Evolutionary conservation across 2,113 vertebrate species (phyloP).

Genomic region (Festucalex cinctus): DNA sequence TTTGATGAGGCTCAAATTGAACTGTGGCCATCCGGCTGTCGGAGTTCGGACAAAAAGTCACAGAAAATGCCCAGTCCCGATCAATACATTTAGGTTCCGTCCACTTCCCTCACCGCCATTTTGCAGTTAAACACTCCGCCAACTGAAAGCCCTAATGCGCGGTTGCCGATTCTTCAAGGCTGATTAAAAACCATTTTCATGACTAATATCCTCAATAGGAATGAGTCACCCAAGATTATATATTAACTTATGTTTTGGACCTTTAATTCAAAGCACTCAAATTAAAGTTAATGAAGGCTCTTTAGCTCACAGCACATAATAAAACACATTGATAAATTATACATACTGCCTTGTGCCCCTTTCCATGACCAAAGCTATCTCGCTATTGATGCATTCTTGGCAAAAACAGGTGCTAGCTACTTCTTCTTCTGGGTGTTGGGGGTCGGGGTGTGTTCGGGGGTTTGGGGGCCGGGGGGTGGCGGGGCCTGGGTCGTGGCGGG

Average conservation of each 20-base stretch:
- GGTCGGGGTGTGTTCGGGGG: no score
- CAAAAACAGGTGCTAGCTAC: neutral
- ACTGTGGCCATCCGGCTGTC: slow-evolving; percentile 25
- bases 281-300: neutral
- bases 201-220: neutral
- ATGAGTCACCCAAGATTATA: neutral
- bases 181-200: neutral
- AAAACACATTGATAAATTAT: neutral
- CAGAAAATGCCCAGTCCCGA: slow-evolving; percentile 11
- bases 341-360: neutral
- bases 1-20: slow-evolving; percentile 52
- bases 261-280: neutral
- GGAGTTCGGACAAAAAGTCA: slow-evolving; percentile 15
- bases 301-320: neutral
- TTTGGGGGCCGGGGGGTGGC: no score
- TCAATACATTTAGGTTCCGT: slow-evolving; percentile 16
- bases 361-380: neutral
- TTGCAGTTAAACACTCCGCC: neutral
- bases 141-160: neutral
- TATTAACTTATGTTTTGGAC: neutral
- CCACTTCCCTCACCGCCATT: neutral
- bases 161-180: neutral
- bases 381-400: neutral
- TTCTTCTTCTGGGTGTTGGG: no score
- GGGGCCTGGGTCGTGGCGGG: no score